Conservation (phyloP, 2,888 invertebrate genomes). For the Zygaena filipendulae region DNA sequence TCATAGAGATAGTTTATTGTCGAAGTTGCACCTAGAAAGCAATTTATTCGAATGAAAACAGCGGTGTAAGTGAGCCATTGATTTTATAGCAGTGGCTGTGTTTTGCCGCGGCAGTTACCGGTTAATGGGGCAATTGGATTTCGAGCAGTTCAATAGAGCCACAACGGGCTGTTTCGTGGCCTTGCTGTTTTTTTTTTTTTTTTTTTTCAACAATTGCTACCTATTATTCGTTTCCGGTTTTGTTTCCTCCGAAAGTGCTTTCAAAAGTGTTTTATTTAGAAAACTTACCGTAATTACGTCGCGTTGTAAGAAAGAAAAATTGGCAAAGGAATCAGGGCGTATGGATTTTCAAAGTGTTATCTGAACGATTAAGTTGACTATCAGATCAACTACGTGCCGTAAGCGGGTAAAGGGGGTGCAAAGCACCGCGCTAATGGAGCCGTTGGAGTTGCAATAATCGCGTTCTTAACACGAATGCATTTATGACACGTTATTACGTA, state of each 20-base stretch:
- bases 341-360: too few species aligned
- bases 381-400: too few species aligned
- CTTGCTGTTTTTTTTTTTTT: constrained; percentile 17
- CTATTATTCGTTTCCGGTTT: constrained; percentile 3
- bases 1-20: background rate
- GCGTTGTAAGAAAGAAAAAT: too few species aligned
- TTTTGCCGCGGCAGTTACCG: constrained; percentile 33
- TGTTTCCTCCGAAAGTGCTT: too few species aligned
- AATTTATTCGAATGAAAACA: constrained; percentile 37
- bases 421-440: constrained; percentile 44
- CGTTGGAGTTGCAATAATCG: constrained; percentile 46
- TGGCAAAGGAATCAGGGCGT: too few species aligned
- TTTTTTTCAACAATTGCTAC: constrained; percentile 1
- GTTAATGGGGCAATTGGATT: constrained; percentile 42
- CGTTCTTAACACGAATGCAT: constrained; percentile 25
- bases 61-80: constrained; percentile 39
- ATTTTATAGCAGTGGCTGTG: constrained; percentile 39
- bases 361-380: too few species aligned
- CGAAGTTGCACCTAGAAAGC: constrained; percentile 3
- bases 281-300: too few species aligned
- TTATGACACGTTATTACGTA: constrained; percentile 13
- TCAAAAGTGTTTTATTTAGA: too few species aligned
- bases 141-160: constrained; percentile 29
- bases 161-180: too few species aligned
- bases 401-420: too few species aligned